phyloP scores from a whole-genome alignment of 64 coral and sea anemone species.

The Cladopsammia gracilis region DNA sequence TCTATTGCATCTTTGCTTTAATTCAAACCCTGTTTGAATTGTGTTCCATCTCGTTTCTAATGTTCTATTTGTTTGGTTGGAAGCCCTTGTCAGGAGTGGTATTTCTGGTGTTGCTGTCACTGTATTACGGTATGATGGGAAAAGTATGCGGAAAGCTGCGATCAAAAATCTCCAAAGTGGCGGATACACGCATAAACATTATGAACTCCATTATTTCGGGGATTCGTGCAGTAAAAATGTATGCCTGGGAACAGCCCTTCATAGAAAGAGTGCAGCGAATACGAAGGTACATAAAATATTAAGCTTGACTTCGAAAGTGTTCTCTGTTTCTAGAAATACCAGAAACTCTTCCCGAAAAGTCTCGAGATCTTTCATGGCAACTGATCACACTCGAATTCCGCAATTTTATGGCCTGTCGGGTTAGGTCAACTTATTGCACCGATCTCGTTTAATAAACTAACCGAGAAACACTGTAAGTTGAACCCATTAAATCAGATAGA shows the following conservation, averaged over 20 bases:
- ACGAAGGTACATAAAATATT: constrained; percentile 56
- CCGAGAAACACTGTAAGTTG: no score
- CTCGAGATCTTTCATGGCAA: no score
- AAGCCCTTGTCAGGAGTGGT: constrained; percentile 52
- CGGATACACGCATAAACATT: constrained; percentile 68
- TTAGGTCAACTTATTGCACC: no score
- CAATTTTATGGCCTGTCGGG: no score
- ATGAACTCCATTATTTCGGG: constrained; percentile 76
- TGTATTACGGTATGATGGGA: constrained; percentile 66
- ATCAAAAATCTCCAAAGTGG: constrained; percentile 71
- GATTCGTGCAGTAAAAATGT: constrained; percentile 86
- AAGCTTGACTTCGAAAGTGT: no score
- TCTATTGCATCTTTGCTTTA: background rate
- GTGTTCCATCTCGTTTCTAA: constrained; percentile 20
- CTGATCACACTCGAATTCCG: no score
- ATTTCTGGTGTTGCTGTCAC: constrained; percentile 57
- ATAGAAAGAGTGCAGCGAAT: constrained; percentile 63
- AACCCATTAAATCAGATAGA: no score
- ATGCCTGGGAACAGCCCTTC: constrained; percentile 85
- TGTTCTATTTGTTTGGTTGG: constrained; percentile 84
- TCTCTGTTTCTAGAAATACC: no score
- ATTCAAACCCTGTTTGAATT: constrained; percentile 20
- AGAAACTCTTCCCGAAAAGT: no score
- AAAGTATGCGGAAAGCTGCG: constrained; percentile 60
- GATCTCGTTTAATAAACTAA: no score